A percentile compares a stretch with the other conserved stretches of the same genome.
phyloP scores from a whole-genome alignment of 2,888 invertebrate species.

The Siphonodentalium dalli region DNA sequence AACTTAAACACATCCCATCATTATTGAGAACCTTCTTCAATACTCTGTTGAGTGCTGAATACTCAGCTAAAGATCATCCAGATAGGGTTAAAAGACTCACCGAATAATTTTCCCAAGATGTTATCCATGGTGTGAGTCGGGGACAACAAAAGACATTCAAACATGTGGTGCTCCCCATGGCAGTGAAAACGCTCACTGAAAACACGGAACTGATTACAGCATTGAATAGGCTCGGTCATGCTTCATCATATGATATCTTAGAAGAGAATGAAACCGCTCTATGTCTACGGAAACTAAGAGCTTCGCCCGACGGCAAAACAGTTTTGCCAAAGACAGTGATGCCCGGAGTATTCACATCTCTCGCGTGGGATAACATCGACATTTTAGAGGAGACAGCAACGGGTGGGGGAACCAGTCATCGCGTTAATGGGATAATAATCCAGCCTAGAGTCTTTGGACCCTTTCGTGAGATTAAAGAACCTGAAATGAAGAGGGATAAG shows the following conservation, averaged over 20 bases:
- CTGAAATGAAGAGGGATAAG: too few relatives aligned
- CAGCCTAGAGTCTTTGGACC: constrained; percentile 1
- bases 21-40: neutral
- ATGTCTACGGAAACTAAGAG: neutral
- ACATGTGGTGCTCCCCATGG: neutral
- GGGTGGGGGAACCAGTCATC: too few relatives aligned
- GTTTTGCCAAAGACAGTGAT: neutral
- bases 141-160: neutral
- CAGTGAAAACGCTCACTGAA: neutral
- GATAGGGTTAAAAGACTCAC: neutral
- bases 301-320: too few relatives aligned
- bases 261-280: neutral
- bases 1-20: too few relatives aligned
- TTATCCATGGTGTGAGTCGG: neutral
- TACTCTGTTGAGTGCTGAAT: neutral
- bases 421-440: neutral
- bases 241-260: neutral
- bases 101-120: neutral
- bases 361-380: neutral
- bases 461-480: too few relatives aligned
- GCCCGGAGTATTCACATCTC: neutral
- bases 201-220: constrained; percentile 1
- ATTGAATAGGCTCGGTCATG: neutral
- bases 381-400: neutral
- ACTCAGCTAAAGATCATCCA: neutral